Conservation (phyloP, 2,113 vertebrate genomes). For the Callorhinus ursinus region DNA sequence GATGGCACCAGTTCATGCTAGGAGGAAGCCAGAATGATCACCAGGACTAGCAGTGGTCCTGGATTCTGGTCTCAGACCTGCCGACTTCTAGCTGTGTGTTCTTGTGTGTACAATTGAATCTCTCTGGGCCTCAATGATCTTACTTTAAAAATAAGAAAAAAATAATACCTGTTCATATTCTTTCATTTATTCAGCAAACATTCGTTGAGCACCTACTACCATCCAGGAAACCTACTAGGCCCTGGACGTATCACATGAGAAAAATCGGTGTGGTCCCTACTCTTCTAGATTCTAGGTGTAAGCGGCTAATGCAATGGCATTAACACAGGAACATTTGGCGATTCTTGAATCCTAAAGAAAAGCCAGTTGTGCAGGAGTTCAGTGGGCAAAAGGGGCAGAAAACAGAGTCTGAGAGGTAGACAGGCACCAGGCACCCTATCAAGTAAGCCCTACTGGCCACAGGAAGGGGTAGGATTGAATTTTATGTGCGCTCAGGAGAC, state of each 20-base stretch:
- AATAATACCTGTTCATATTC: background rate
- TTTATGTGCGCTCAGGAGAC: background rate
- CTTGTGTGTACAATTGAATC: background rate
- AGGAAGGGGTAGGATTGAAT: background rate
- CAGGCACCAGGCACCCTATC: background rate
- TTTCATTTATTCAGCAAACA: background rate
- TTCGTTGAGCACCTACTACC: background rate
- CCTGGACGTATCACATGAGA: background rate
- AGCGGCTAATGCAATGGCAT: background rate
- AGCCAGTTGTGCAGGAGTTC: background rate
- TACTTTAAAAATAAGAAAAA: background rate
- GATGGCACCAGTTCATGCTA: background rate
- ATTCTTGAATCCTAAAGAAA: slow-evolving; percentile 8
- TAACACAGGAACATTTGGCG: background rate
- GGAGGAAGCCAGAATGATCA: background rate
- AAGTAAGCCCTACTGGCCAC: background rate
- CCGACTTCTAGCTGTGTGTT: background rate
- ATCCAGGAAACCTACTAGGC: background rate
- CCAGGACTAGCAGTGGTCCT: background rate
- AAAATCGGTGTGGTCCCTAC: background rate
- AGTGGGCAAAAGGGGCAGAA: background rate
- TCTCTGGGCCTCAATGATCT: background rate
- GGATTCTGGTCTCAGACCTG: background rate
- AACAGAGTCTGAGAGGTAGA: background rate
- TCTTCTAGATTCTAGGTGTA: background rate